These are phyloP conservation scores for Macquaria australasica DNA, from an alignment of 2,113 vertebrate species.

Conservation along the genomic window DNA sequence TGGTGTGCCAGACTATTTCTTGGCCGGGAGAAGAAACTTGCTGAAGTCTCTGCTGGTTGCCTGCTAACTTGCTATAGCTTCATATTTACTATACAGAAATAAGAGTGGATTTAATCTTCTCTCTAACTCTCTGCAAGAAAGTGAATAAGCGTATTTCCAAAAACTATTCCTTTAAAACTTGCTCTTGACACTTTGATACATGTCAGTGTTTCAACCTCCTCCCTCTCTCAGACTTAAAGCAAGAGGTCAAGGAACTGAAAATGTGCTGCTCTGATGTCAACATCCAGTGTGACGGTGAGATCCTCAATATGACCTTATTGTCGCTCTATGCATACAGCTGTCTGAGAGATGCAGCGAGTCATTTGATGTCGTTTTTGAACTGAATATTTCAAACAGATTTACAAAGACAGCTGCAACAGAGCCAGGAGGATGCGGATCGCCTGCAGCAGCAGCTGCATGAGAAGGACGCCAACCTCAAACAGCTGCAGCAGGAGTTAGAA, in stretches of 20 bases:
- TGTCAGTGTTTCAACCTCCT: background rate
- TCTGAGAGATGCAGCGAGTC: background rate
- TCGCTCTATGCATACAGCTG: background rate
- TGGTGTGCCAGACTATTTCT: background rate
- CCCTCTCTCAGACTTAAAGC: constrained; percentile 40
- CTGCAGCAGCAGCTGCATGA: constrained; percentile 9
- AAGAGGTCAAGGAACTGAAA: constrained; percentile 26
- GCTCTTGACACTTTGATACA: background rate
- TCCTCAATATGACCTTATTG: background rate
- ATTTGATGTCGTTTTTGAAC: background rate
- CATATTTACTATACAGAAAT: background rate
- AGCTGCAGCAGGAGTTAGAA: constrained; percentile 30
- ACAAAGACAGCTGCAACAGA: constrained; percentile 31
- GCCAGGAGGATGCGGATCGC: constrained; percentile 15
- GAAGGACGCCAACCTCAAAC: background rate
- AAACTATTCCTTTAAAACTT: background rate
- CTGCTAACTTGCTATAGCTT: background rate
- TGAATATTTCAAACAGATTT: constrained; percentile 47
- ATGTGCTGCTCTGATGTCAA: constrained; percentile 16
- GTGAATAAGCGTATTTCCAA: background rate
- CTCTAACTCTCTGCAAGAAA: background rate
- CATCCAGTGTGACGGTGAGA: constrained; percentile 54
- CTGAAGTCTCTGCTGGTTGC: too few species aligned
- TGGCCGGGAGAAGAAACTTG: background rate
- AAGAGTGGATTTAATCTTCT: background rate